Evolutionary conservation across 2,888 invertebrate genomes (phyloP), one percentile per base, ranked within the genome.

Genomic region (Morpho helenor): DNA sequence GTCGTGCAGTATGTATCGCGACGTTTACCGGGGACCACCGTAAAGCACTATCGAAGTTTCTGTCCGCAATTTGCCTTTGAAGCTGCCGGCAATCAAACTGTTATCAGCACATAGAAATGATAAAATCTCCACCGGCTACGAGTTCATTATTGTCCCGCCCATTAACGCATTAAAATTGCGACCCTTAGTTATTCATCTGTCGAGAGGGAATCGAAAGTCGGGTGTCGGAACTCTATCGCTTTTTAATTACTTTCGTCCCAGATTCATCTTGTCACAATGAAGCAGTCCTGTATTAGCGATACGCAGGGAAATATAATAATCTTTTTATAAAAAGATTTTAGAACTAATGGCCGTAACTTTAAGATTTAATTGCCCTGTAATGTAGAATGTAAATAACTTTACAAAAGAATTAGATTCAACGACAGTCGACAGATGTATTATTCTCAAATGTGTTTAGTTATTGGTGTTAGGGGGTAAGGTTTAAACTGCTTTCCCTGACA

Each of bases 111-210:
- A 79, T 79, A 79, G 80, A 79, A 74, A 75, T 73, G 88, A 88
- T 88, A 87, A 77, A 76, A 87, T 88, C 88, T 81, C 70, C 71
- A 69, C 71, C 70, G 72, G 76, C 77, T 79, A 81, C 83, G 79
- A 87, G 84, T 82, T 77, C 76, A 76, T 87, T 84, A 85, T 88
- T 89, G 89, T 89, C 82, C 87, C 87, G 87, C 84, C 87, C 80
- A 87, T 89, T 88, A 85, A 80, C 85, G 84, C 82, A 84, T 88
- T 87, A 86, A 86, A 84, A 85, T 81, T 79, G 87, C 88, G 84
- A 88, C 87, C 88, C 80, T 74, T 82, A 84, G 84, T 87, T 87
- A 90, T 88, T 90, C 88, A 89, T 87, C 81, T 83, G 89, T 87
- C 88, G 68, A 60, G 65, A 61, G 63, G 65, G 63, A 64, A 66